A percentile compares a stretch with the other conserved stretches of the same genome.
phyloP scores from a whole-genome alignment of 2,797 vertebrate species.

The Petrocephalus sullivani region DNA sequence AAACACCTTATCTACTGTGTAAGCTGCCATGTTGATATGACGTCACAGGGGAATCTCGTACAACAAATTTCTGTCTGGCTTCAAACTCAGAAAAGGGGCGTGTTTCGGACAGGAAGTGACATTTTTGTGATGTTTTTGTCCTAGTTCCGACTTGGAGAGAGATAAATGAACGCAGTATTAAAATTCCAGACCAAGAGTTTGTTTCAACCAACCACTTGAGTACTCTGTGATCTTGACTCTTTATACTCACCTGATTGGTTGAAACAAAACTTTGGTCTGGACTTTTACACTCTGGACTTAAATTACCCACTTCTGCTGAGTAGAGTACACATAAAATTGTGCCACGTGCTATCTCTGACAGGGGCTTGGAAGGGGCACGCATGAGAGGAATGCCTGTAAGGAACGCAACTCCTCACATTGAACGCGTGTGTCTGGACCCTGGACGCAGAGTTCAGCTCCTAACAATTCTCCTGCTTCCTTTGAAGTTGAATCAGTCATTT shows the following conservation, averaged over 20 bases:
- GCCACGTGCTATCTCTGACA: not conserved
- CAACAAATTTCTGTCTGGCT: too few relatives aligned
- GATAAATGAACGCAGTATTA: not conserved
- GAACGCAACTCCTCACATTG: not conserved
- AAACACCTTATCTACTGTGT: too few relatives aligned
- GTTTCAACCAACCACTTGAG: not conserved
- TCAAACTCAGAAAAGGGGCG: too few relatives aligned
- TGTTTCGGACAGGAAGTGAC: too few relatives aligned
- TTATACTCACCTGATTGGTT: not conserved
- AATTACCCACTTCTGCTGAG: not conserved
- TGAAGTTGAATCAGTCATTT: not conserved
- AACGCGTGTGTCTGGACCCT: not conserved
- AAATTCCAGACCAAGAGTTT: not conserved
- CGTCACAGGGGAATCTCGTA: too few relatives aligned
- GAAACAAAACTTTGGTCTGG: not conserved
- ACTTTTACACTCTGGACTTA: not conserved
- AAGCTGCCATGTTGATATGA: too few relatives aligned
- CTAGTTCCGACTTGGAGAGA: too few relatives aligned
- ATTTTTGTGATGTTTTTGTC: too few relatives aligned
- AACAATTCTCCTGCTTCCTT: not conserved
- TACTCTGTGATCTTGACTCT: not conserved
- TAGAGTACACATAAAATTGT: not conserved
- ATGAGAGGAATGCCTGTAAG: not conserved
- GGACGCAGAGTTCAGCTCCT: not conserved
- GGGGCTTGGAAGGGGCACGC: not conserved